A percentile compares a stretch with the other conserved stretches of the same genome.
These are phyloP conservation scores for Stegana nigrithorax DNA, from an alignment of 2,888 invertebrate species.

Conservation along the genomic window DNA sequence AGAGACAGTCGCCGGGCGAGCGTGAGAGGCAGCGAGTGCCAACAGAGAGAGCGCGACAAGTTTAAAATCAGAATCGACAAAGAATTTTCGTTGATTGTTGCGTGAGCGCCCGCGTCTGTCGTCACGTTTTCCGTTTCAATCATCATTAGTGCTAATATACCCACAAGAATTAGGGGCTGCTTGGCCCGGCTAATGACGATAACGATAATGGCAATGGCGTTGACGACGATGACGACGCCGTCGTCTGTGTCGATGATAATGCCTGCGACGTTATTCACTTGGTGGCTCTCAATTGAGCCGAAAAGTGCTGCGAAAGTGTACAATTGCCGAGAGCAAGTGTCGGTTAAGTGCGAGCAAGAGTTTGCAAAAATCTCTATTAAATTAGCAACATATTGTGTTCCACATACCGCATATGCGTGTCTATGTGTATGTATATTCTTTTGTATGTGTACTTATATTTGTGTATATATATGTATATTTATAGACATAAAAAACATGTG, in stretches of 20 bases:
- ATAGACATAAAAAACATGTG: too few relatives aligned
- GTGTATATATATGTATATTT: too few relatives aligned
- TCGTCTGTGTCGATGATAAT: not conserved
- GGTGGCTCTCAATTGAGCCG: constrained; percentile 14
- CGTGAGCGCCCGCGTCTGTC: constrained; percentile 22
- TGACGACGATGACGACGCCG: not conserved
- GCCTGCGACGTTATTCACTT: not conserved
- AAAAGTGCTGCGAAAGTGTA: constrained; percentile 4
- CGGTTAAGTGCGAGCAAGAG: constrained; percentile 15
- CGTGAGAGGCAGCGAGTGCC: too few relatives aligned
- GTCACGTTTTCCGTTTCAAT: constrained; percentile 67
- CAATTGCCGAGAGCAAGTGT: constrained; percentile 17
- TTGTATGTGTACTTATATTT: constrained; percentile 5
- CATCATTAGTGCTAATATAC: constrained; percentile 70
- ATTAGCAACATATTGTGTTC: constrained; percentile 12
- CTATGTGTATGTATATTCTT: constrained; percentile 4
- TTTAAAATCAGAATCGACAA: constrained; percentile 50
- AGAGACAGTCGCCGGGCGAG: too few relatives aligned
- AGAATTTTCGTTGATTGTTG: constrained; percentile 35
- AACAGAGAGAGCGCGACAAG: too few relatives aligned
- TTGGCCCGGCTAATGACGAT: constrained; percentile 5
- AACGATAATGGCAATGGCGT: constrained; percentile 4
- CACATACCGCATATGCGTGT: constrained; percentile 12
- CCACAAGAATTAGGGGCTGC: constrained; percentile 67
- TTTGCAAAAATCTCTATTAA: constrained; percentile 18